A percentile compares a stretch with the other conserved stretches of the same genome.
Conservation (phyloP, 2,888 invertebrate genomes). For the Diarsia brunnea region DNA sequence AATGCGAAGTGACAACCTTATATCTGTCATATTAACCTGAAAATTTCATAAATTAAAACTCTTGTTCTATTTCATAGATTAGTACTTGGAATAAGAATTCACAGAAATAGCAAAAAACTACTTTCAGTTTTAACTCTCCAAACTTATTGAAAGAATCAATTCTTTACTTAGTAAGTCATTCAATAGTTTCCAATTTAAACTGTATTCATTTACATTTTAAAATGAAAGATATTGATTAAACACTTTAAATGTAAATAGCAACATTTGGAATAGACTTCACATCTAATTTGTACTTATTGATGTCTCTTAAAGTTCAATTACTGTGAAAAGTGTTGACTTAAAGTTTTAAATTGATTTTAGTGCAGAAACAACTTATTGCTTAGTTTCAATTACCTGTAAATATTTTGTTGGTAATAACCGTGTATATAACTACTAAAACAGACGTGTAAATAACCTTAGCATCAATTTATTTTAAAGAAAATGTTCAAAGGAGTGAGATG, state of each 20-base stretch:
- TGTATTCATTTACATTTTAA: constrained; percentile 8
- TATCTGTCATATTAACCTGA: too few species aligned
- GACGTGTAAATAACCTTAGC: too few species aligned
- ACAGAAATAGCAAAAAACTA: too few species aligned
- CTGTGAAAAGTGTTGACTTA: constrained; percentile 15
- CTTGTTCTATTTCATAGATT: too few species aligned
- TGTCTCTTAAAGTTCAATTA: constrained; percentile 31
- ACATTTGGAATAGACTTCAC: constrained; percentile 7
- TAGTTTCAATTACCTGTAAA: background rate
- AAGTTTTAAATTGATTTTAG: constrained; percentile 22
- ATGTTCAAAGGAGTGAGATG: too few species aligned
- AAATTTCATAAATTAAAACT: too few species aligned
- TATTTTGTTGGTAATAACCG: too few species aligned
- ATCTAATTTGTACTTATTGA: constrained; percentile 34
- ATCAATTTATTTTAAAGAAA: too few species aligned
- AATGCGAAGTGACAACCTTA: too few species aligned
- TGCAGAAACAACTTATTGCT: background rate
- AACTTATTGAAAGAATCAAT: background rate
- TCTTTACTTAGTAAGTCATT: background rate
- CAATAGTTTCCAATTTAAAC: constrained; percentile 1
- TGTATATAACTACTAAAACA: too few species aligned
- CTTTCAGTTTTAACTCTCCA: too few species aligned
- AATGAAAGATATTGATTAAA: constrained; percentile 6
- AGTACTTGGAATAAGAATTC: too few species aligned
- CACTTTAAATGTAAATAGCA: background rate